phyloP scores from a whole-genome alignment of 2,797 vertebrate genomes.

The Thalassophryne amazonica region DNA sequence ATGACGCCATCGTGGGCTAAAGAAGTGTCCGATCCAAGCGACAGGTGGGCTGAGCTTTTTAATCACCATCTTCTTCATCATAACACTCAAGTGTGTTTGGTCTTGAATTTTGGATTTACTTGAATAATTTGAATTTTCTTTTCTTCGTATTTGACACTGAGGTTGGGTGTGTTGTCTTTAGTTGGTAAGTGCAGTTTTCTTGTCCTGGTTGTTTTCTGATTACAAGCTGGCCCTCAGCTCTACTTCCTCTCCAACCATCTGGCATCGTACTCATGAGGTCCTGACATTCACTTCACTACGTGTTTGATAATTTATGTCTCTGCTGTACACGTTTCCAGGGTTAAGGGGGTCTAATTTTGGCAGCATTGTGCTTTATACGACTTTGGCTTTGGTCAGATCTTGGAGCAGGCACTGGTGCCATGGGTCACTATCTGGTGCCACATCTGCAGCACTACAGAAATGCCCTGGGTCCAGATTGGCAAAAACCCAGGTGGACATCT shows the following conservation, averaged over 20 bases:
- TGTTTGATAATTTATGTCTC: too few relatives aligned
- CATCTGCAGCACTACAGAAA: too few relatives aligned
- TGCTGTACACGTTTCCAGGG: too few relatives aligned
- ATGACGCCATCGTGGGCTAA: conserved; percentile 81
- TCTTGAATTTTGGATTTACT: too few relatives aligned
- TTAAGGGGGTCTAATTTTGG: too few relatives aligned
- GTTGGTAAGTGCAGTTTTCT: neutral
- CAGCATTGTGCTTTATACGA: too few relatives aligned
- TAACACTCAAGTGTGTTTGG: neutral
- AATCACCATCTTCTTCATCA: neutral
- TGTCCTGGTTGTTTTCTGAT: conserved; percentile 8
- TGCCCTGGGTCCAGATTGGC: too few relatives aligned
- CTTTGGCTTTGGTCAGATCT: too few relatives aligned
- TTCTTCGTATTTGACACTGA: neutral
- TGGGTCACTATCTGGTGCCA: too few relatives aligned
- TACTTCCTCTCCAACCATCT: conserved; percentile 1
- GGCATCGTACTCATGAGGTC: conserved; percentile 3
- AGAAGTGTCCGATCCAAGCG: conserved; percentile 50
- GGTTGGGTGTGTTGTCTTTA: neutral
- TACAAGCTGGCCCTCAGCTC: neutral
- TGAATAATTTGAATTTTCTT: neutral
- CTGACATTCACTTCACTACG: neutral
- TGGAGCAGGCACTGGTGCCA: too few relatives aligned
- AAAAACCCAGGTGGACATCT: too few relatives aligned
- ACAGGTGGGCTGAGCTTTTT: conserved; percentile 50